Base-by-base conservation (phyloP, 2,113 vertebrate genomes). In the Dromaius novaehollandiae region DNA sequence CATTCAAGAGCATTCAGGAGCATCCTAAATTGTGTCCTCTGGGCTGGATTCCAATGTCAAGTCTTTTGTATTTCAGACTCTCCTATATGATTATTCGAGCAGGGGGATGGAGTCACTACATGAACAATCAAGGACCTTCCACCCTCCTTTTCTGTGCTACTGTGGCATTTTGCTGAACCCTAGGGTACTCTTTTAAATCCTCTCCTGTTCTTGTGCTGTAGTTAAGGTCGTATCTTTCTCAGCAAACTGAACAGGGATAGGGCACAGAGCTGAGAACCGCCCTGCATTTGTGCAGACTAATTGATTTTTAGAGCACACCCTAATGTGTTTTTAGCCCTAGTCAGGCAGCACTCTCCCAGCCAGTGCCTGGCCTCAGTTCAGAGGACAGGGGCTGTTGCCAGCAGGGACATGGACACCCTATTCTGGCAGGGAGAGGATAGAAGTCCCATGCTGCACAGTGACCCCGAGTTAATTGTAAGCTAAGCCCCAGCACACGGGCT, bases 21-120 rank as follows among this genome's bases (percentile, higher is more conserved):
- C 79, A 83, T 89, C 89, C 84, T 58, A 69, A 96, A 95, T 63
- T 89, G 70, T 91, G 84, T 93, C 84, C 83, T 93, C 78, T 74
- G 90, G 84, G 92, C 78, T 80, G 66, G 84, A 80, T 88, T 91
- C 70, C 91, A 77, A 30, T 55, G 81, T 60, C 87, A 86, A 77
- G 26, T 14, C 79, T 83, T 95, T 88, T 71, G 73, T 86, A 42
- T 78, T 94, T 95, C 64, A 71, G 50, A 55, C 60, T 88, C 32
- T 88, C 46, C 50, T 42, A 13, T 50, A 42, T 70, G 79, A 91
- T 94, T 91, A 58, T 65, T 88, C 38, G 82, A 93, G 46, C 76
- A 88, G 71, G 26, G 60, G 40, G 79, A 86, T 50, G 40, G 82
- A 96, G 50, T 40, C 68, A 34, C 58, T 70, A 20, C 22, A 13